phyloP scores from a whole-genome alignment of 2,797 vertebrate species.

The Notolepis coatsorum region DNA sequence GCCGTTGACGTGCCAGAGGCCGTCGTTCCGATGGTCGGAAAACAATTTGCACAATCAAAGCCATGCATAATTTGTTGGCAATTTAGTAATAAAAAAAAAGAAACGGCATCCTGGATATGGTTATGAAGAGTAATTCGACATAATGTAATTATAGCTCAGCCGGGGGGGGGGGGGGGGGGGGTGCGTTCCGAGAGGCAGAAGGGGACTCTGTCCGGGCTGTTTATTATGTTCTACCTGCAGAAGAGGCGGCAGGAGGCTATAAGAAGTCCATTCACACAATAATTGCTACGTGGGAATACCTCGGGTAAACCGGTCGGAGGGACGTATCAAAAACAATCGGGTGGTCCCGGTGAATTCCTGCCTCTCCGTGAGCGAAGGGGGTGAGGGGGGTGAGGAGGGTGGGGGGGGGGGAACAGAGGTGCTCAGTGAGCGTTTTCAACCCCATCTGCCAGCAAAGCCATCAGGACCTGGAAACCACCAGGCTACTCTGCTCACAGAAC shows the following conservation, averaged over 20 bases:
- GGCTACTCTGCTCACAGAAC: conserved; percentile 30
- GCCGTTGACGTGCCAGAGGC: no score
- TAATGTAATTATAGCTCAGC: conserved; percentile 5
- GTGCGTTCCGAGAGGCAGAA: conserved; percentile 21
- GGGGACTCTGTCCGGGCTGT: conserved; percentile 14
- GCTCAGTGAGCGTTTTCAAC: conserved; percentile 59
- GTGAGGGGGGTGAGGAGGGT: no score
- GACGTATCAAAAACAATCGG: conserved; percentile 56
- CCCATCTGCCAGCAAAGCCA: conserved; percentile 63
- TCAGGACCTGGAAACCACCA: conserved; percentile 58
- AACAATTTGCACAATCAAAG: background rate
- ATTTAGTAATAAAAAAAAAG: no score
- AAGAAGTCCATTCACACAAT: conserved; percentile 53
- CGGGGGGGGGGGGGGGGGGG: no score
- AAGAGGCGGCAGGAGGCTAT: conserved; percentile 17
- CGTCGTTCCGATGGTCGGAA: no score
- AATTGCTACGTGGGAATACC: conserved; percentile 52
- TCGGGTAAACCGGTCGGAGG: conserved; percentile 52
- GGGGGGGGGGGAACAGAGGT: conserved; percentile 67
- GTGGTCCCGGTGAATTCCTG: conserved; percentile 51
- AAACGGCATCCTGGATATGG: background rate
- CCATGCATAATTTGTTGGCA: background rate
- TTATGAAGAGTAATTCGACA: background rate
- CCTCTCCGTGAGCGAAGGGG: conserved; percentile 37
- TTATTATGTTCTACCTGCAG: conserved; percentile 34